Base-by-base conservation (phyloP, 2,888 invertebrate genomes). In the Ectemnius continuus region DNA sequence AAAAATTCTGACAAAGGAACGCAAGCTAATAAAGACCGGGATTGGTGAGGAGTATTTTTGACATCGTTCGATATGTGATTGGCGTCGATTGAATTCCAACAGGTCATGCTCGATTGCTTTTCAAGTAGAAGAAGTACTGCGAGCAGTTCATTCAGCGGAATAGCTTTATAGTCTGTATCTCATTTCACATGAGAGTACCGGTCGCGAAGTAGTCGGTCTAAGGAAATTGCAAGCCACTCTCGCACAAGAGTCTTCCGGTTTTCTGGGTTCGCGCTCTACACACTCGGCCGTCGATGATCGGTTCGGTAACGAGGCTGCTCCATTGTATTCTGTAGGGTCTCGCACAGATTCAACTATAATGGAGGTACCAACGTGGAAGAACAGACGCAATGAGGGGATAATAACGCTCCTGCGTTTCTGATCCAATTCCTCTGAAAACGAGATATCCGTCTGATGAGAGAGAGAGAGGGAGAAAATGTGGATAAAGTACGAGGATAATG, bases 351-450 rank as follows among this genome's bases (percentile, higher is more conserved):
- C 36, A n/a, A 13, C 47, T 60, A 65, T 73, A 70, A 65, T 46
- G 65, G 58, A 26, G 58, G 20, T 47, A 70, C 65, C 69, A 73
- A 65, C 59, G 57, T 47, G 60, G 65, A 36, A 66, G 23, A 59
- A 14, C 45, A 46, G 48, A 52, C 23, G 26, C 18, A 52, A 47
- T 48, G n/a, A 26, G 48, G 47, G 61, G 61, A 20, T 16, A 58
- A 14, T 59, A 65, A 45, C 61, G 61, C 65, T 61, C 46, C 65
- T 73, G 73, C 73, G 71, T 71, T 65, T 71, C 65, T 71, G 67
- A 74, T 74, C 71, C 64, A 71, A 71, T 74, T 74, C 71, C 52
- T 70, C 60, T 73, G 73, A 64, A 73, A 73, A 73, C 65, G 65
- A 73, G 73, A 61, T 66, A 65, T 48, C 26, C 61, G n/a, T 20